Evolutionary conservation across 2,888 invertebrate species (phyloP).

Genomic region (Amblyteles armatorius): DNA sequence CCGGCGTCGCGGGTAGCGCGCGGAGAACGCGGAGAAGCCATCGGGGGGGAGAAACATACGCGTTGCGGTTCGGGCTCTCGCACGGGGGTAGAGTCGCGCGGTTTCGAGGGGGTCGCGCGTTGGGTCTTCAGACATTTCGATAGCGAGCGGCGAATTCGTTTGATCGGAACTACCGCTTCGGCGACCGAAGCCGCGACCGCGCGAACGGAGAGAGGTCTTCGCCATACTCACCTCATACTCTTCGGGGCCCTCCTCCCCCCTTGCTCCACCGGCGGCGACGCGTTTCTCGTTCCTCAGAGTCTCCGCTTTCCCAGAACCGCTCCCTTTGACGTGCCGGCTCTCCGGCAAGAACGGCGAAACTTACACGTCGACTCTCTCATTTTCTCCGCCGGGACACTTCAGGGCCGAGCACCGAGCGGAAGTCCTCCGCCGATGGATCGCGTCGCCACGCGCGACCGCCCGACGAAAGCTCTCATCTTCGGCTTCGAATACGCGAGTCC

Average conservation of each 20-base stretch:
- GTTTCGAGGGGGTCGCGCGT: too few species aligned
- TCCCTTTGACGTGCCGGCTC: conserved; percentile 47
- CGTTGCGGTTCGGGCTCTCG: too few species aligned
- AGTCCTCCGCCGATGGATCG: conserved; percentile 21
- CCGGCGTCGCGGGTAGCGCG: not conserved
- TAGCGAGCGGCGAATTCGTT: conserved; percentile 22
- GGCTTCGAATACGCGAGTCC: conserved; percentile 43
- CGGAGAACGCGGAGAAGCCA: not conserved
- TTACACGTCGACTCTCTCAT: conserved; percentile 46
- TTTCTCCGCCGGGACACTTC: conserved; percentile 13
- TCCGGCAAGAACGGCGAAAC: conserved; percentile 41
- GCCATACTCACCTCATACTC: not conserved
- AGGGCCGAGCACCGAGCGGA: conserved; percentile 6
- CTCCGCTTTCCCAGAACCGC: conserved; percentile 44
- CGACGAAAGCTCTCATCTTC: conserved; percentile 48
- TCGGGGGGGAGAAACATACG: not conserved
- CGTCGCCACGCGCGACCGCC: conserved; percentile 42
- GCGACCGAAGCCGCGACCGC: not conserved
- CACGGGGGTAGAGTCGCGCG: too few species aligned
- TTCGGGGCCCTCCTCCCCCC: not conserved
- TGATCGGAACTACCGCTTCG: conserved; percentile 4
- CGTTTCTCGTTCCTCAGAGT: conserved; percentile 35
- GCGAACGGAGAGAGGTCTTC: not conserved
- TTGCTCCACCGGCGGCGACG: not conserved
- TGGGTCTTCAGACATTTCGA: conserved; percentile 3